Base-by-base conservation (phyloP, 2,888 invertebrate genomes). In the Sphaerophoria rueppellii region DNA sequence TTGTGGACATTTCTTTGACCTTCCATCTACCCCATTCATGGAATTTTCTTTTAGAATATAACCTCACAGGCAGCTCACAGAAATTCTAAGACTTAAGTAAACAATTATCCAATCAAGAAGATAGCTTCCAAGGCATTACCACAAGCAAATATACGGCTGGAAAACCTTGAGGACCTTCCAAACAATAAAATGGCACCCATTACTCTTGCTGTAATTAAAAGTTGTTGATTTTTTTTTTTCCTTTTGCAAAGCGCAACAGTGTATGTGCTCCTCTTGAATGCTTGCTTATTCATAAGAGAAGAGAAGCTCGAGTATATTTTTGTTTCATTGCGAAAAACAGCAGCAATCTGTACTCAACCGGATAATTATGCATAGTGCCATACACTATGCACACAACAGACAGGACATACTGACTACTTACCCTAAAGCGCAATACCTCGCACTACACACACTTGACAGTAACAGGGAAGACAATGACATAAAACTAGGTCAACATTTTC, bases 261-360 rank as follows among this genome's bases (percentile, higher is more conserved):
- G 43, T 70, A 32, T n/a, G 14, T 35, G 54, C 43, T 40, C 14
- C n/a, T 14, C 9, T 11, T 40, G 14, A 50, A 48, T 16, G 37
- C 9, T 57, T 34, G 6, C 34, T 57, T 24, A 58, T 16, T 57
- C 61, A 24, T 14, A 46, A 24, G n/a, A 24, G 24, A 24, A 24
- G 24, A 24, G 43, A 43, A 43, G 34, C 48, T 32, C 6, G 32
- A 32, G 14, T 48, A 14, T 9, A 34, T 65, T 34, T 65, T 32
- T 73, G 37, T 69, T 32, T 37, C 24, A 48, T 24, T 67, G 58
- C 9, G 40, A 60, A 80, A 57, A 74, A 11, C 40, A 37, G 43
- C 74, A 80, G 57, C 63, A 75, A 71, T 75, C 52, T 81, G 65
- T 65, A 81, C 75, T 75, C 76, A 67, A 75, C 80, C 81, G 81